A percentile compares a stretch with the other conserved stretches of the same genome.
phyloP scores from a whole-genome alignment of 64 coral and sea anemone species.

The Porites lutea region DNA sequence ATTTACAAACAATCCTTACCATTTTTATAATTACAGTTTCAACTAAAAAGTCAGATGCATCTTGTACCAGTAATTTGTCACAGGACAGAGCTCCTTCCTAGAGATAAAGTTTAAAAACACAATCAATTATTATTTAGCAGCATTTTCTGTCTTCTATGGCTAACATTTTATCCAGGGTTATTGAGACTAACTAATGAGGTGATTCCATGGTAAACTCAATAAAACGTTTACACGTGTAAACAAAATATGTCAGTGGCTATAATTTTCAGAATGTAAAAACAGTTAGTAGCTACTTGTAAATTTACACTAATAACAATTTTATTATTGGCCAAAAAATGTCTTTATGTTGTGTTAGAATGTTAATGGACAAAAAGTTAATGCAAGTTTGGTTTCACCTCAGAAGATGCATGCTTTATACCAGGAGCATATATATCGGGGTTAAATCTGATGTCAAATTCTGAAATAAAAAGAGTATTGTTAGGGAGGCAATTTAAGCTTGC shows the following conservation, averaged over 20 bases:
- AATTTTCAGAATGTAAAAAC: too few species aligned
- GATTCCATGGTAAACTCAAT: too few species aligned
- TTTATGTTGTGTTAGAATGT: background rate
- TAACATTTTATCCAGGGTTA: too few species aligned
- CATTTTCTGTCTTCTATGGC: too few species aligned
- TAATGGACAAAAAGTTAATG: too few species aligned
- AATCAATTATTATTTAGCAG: background rate
- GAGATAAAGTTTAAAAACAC: background rate
- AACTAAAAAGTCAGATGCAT: constrained; percentile 82
- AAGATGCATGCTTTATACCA: constrained; percentile 85
- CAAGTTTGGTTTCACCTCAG: constrained; percentile 50
- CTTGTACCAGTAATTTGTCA: constrained; percentile 87
- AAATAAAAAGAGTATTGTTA: background rate
- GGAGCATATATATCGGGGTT: constrained; percentile 90
- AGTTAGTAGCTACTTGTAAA: too few species aligned
- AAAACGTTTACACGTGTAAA: too few species aligned
- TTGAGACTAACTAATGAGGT: too few species aligned
- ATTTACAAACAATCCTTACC: constrained; percentile 42
- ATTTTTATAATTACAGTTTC: constrained; percentile 89
- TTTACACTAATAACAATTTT: too few species aligned
- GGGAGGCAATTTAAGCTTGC: too few species aligned
- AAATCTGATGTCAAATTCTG: constrained; percentile 98
- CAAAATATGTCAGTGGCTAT: too few species aligned
- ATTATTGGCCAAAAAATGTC: background rate
- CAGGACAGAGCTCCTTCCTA: constrained; percentile 68